Evolutionary conservation across 2,888 invertebrate species (phyloP), one percentile per base, ranked within the genome.

Genomic region (Craniophora ligustri): DNA sequence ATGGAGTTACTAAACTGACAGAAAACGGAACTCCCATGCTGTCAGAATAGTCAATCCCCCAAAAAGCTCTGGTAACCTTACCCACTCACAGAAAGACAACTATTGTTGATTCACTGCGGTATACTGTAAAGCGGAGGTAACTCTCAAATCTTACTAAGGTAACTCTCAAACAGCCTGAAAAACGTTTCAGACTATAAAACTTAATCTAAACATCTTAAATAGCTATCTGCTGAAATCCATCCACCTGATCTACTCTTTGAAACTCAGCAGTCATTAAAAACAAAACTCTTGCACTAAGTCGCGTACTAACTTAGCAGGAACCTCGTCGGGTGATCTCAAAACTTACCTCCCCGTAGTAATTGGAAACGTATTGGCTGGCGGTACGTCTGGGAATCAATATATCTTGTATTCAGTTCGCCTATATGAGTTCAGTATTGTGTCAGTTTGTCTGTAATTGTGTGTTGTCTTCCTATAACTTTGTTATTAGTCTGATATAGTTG

Each of bases 311-410:
- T 66, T 64, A 49, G 56, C 35, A 11, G 47, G 56, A 54, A 59
- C 55, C 61, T 51, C 23, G 46, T 59, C 44, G 41, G 60, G 62
- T 53, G 57, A 56, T 72, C 56, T 44, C 59, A 42, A 32, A 79
- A 76, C 58, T 78, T 78, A 55, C 35, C 40, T 14, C 36, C 7
- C 26, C 42, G 48, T 59, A 63, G 79, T 81, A 81, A 81, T 81
- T 81, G 76, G 79, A 73, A 77, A 75, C 75, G 70, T 78, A 79
- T 78, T 78, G 74, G 70, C 45, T 36, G 60, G 62, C 46, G 65
- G 62, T 69, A 62, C 58, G n/a, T 58, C 32, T 59, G 65, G 65
- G 61, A 72, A 67, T 67, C 74, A 70, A 76, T 76, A 64, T 59
- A 74, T 76, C 70, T 65, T 47, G 72, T 70, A 76, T 75, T 74